Conservation (phyloP, 2,113 vertebrate genomes). For the Tiliqua scincoides region DNA sequence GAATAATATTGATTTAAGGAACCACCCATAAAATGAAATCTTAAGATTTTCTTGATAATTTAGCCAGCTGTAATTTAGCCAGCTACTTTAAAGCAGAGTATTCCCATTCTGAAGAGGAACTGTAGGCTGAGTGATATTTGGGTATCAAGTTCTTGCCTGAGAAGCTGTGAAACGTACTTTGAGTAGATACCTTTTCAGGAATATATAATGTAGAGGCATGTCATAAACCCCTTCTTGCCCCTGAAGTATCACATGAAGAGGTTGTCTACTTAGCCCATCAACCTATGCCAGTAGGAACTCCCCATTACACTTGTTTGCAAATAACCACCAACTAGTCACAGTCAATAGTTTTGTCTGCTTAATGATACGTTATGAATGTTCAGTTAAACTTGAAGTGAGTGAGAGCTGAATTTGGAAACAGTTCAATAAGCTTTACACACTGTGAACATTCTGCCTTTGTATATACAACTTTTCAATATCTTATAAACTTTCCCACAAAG, state of each 20-base stretch:
- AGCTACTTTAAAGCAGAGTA: not conserved
- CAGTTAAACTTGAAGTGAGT: slow-evolving; percentile 17
- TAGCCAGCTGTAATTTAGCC: not conserved
- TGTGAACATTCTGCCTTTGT: slow-evolving; percentile 21
- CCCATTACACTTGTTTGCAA: slow-evolving; percentile 29
- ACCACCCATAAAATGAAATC: too few species aligned
- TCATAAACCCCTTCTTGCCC: not conserved
- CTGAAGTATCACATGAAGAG: not conserved
- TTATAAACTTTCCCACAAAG: slow-evolving; percentile 43
- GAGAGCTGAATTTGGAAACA: slow-evolving; percentile 18
- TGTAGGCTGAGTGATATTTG: not conserved
- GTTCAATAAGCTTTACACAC: slow-evolving; percentile 33
- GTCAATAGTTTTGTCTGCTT: slow-evolving; percentile 24
- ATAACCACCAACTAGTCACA: slow-evolving; percentile 41
- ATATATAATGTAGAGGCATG: not conserved
- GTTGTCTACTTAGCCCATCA: not conserved
- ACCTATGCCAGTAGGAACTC: not conserved
- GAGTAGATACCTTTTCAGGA: not conserved
- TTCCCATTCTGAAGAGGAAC: not conserved
- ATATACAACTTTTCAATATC: slow-evolving; percentile 18
- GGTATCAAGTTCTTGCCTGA: not conserved
- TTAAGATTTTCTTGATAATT: not conserved
- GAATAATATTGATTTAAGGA: too few species aligned
- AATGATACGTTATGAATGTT: slow-evolving; percentile 27
- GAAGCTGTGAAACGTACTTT: not conserved